phyloP scores from a whole-genome alignment of 2,888 invertebrate species.

The Chaetoderma sp. region DNA sequence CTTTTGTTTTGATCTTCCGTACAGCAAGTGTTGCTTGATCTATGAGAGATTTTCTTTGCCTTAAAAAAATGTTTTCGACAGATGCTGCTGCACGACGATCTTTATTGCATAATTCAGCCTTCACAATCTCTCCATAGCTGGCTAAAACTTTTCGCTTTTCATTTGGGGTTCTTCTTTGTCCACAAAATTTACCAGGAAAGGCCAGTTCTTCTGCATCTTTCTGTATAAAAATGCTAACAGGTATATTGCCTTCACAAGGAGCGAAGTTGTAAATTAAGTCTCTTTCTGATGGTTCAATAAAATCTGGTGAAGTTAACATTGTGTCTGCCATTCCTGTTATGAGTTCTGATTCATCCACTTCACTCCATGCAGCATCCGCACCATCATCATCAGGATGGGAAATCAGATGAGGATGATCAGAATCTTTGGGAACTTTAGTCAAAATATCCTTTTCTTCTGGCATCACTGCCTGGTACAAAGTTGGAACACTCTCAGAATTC shows the following conservation, averaged over 20 bases:
- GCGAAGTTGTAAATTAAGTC: slow-evolving; percentile 35
- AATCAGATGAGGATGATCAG: neutral
- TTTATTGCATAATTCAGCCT: slow-evolving; percentile 22
- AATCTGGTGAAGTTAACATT: slow-evolving; percentile 28
- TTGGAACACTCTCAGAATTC: neutral
- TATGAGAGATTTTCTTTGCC: slow-evolving; percentile 25
- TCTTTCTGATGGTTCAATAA: slow-evolving; percentile 28
- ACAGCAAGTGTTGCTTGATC: slow-evolving; percentile 31
- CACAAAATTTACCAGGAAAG: slow-evolving; percentile 26
- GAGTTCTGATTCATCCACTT: slow-evolving; percentile 27
- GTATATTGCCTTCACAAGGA: slow-evolving; percentile 33
- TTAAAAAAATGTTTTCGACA: slow-evolving; percentile 29
- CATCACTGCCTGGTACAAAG: neutral
- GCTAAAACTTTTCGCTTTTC: neutral
- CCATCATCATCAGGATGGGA: neutral
- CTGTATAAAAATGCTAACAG: slow-evolving; percentile 34
- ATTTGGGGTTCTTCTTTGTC: slow-evolving; percentile 4
- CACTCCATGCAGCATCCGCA: slow-evolving; percentile 32
- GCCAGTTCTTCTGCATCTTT: slow-evolving; percentile 28
- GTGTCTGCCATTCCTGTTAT: slow-evolving; percentile 28
- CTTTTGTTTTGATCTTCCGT: slow-evolving; percentile 27
- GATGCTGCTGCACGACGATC: slow-evolving; percentile 8
- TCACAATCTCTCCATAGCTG: slow-evolving; percentile 15
- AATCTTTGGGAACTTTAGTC: neutral
- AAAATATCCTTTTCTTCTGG: neutral